A percentile compares a stretch with the other conserved stretches of the same genome.
Conservation (phyloP, 37 sponge, comb jelly and placozoan species). For the Diacarnus erythraeanus region DNA sequence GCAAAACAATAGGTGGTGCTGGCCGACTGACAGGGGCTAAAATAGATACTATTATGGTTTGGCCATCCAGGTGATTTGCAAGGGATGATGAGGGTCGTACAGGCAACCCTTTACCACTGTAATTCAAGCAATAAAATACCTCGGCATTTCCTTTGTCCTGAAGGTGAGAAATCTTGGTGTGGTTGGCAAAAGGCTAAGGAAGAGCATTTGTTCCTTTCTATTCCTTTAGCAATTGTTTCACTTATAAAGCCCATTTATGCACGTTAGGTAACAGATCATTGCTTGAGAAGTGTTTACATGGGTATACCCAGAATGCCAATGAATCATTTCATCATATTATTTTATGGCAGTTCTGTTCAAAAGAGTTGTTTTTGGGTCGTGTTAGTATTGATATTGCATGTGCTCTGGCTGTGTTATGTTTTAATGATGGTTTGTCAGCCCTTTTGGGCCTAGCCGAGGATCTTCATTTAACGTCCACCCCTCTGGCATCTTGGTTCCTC, state of each 20-base stretch:
- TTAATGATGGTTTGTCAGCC: constrained; percentile 16
- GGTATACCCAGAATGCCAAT: constrained; percentile 17
- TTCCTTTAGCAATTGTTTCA: not conserved
- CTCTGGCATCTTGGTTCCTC: not conserved
- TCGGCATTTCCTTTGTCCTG: constrained; percentile 28
- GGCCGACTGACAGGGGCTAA: constrained; percentile 26
- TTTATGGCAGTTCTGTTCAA: constrained; percentile 22
- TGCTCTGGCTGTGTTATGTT: constrained; percentile 29
- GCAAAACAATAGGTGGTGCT: constrained; percentile 32
- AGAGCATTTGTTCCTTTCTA: not conserved
- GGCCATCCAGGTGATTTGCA: constrained; percentile 24
- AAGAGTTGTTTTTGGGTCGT: not conserved
- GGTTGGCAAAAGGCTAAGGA: constrained; percentile 16
- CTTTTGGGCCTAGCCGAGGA: not conserved
- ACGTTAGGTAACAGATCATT: not conserved
- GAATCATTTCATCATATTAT: constrained; percentile 3
- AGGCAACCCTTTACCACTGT: constrained; percentile 14
- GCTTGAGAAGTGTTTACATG: not conserved
- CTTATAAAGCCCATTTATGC: constrained; percentile 1
- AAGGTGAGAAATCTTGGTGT: constrained; percentile 29
- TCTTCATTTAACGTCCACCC: not conserved
- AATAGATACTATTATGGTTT: constrained; percentile 41
- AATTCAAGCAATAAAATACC: constrained; percentile 26
- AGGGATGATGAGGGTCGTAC: constrained; percentile 24
- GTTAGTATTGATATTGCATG: constrained; percentile 5